Evolutionary conservation across 1,140 invertebrate genomes (phyloP).

Genomic region (Drosophila subpulchrella): DNA sequence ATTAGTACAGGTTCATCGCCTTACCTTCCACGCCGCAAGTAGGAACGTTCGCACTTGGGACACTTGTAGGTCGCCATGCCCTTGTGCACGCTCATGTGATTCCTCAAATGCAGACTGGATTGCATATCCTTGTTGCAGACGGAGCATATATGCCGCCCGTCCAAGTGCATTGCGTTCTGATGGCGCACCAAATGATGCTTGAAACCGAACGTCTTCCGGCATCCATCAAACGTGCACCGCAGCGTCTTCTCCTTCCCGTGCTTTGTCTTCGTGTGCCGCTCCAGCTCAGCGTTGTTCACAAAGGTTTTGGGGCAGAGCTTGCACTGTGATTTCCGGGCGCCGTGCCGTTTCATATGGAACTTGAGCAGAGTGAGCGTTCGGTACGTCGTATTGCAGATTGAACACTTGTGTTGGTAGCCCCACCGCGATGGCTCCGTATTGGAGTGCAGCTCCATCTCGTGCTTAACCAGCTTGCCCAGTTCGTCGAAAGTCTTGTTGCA

Average conservation of each 20-base stretch:
- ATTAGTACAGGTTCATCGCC: constrained; percentile 2
- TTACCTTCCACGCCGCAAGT: constrained; percentile 61
- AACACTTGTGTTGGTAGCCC: constrained; percentile 53
- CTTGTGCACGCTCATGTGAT: constrained; percentile 51
- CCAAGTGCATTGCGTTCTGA: constrained; percentile 59
- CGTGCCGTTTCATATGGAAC: constrained; percentile 73
- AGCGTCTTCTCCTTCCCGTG: constrained; percentile 44
- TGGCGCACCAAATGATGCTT: constrained; percentile 74
- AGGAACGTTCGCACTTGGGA: constrained; percentile 56
- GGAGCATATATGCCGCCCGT: constrained; percentile 39
- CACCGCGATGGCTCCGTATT: constrained; percentile 23
- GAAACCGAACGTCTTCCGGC: constrained; percentile 64
- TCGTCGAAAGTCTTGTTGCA: constrained; percentile 67
- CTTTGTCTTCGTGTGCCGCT: constrained; percentile 36
- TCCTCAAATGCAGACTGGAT: constrained; percentile 36
- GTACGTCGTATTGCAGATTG: constrained; percentile 51
- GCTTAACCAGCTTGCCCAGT: constrained; percentile 57
- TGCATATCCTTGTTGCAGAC: constrained; percentile 52
- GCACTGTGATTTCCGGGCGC: constrained; percentile 40
- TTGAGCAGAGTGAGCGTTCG: constrained; percentile 62
- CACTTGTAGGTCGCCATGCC: constrained; percentile 49
- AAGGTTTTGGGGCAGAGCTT: constrained; percentile 55
- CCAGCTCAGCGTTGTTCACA: constrained; percentile 33
- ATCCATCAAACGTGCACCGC: constrained; percentile 52
- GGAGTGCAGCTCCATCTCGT: constrained; percentile 54